These are phyloP conservation scores for Neodon shergylaensis DNA, from an alignment of 2,113 vertebrate genomes.

Conservation along the genomic window DNA sequence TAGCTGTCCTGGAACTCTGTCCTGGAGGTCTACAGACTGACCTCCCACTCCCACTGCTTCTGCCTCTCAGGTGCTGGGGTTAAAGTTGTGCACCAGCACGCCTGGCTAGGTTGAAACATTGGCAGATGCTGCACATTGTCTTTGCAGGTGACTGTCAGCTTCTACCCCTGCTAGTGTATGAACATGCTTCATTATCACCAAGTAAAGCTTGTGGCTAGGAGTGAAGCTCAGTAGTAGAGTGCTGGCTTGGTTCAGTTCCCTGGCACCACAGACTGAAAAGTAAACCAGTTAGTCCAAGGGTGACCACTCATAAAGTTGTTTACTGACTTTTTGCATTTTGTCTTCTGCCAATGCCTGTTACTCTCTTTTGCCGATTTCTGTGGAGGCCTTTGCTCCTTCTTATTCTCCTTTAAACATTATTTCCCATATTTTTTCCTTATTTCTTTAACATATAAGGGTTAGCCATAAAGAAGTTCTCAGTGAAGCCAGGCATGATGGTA, in stretches of 20 bases:
- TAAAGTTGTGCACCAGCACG: neutral
- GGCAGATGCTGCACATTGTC: neutral
- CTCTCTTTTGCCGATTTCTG: neutral
- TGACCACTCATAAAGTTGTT: neutral
- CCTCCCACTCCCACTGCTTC: neutral
- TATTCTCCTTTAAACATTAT: neutral
- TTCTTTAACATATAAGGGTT: slow-evolving; percentile 33
- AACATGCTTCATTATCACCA: slow-evolving; percentile 27
- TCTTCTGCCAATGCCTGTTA: slow-evolving; percentile 2
- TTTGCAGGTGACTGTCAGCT: neutral
- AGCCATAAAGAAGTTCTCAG: neutral
- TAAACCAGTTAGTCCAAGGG: neutral
- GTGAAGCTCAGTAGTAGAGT: neutral
- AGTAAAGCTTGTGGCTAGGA: neutral
- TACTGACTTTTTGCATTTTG: slow-evolving; percentile 31
- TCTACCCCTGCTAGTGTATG: neutral
- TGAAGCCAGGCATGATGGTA: neutral
- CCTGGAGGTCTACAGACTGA: neutral
- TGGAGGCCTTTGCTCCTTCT: neutral
- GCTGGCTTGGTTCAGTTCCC: neutral
- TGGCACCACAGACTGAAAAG: neutral
- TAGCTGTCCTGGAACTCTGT: neutral
- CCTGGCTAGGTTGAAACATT: neutral
- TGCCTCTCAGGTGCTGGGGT: neutral
- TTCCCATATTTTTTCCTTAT: neutral